Evolutionary conservation across 30 jellyfish, hydroid and myxozoan genomes (phyloP), one percentile per base, ranked within the genome.

Genomic region (Rhopilema esculentum): DNA sequence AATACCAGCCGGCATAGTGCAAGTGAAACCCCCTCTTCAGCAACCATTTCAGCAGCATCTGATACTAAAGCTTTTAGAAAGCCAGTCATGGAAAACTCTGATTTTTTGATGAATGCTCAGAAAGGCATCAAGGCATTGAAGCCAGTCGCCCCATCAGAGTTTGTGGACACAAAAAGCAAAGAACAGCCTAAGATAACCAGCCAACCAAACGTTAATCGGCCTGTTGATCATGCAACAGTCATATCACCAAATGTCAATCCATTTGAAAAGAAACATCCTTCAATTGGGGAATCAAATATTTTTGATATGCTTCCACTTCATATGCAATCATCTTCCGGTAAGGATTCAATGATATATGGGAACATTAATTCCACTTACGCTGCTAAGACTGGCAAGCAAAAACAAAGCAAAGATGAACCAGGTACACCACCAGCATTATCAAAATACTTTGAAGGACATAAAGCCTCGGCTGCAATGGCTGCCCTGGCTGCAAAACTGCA

Each of bases 391-490:
- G 27, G 49, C 25, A 50, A 50, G 33, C 91, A 82, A 27, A 82
- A 80, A 21, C 69, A 26, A 29, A 16, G 69, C 57, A 80, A 33
- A 15, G 57, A 67, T 66, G 90, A 80, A 20, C 68, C 51, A 24
- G 67, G 23, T 4, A 78, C 88, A 57, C 90, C 90, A 9, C 90
- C 81, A 30, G 90, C 80, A 30, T 52, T 80, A 18, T 63, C 90
- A 22, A 84, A 73, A 57, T 73, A 84, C 53, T 62, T 84, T 18
- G 93, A 84, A 72, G 93, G 93, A 19, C 93, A 84, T 51, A 84
- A 84, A 31, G 93, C 93, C 4, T 84, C 93, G 26, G 93, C 93
- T 1, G 93, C 93, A 8, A 84, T 84, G 71, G 93, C 87, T 6
- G 93, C 93, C 24, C 49, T 84, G 63, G 93, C 93, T 1, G 93